These are phyloP conservation scores for Bombyx mandarina DNA, from an alignment of 1,140 invertebrate species.

Conservation along the genomic window DNA sequence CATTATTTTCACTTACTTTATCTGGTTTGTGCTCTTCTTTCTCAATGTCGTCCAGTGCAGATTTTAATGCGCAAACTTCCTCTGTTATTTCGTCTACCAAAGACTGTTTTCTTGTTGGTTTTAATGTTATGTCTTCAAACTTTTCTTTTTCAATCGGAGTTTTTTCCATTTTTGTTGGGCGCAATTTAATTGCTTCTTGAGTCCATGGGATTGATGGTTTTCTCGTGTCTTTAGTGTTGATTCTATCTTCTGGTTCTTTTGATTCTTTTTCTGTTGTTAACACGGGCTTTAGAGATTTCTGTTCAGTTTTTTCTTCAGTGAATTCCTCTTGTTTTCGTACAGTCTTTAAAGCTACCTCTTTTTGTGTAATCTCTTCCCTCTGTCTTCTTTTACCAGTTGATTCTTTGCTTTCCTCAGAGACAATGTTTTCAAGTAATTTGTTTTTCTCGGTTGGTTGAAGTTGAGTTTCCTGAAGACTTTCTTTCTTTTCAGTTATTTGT, in stretches of 20 bases:
- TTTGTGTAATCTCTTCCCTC: slow-evolving; percentile 9
- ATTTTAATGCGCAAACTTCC: slow-evolving; percentile 11
- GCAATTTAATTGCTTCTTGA: slow-evolving; percentile 72
- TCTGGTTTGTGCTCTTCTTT: slow-evolving; percentile 46
- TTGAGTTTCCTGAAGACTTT: slow-evolving; percentile 42
- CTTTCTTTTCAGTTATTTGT: slow-evolving; percentile 29
- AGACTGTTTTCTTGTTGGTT: slow-evolving; percentile 10
- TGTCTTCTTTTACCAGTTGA: slow-evolving; percentile 12
- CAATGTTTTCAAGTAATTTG: slow-evolving; percentile 10
- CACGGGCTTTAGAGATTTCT: slow-evolving; percentile 5
- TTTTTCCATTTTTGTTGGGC: slow-evolving; percentile 58
- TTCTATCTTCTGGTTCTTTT: slow-evolving; percentile 11
- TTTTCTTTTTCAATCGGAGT: slow-evolving; percentile 9
- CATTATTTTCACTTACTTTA: slow-evolving; percentile 3
- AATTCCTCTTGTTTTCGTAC: slow-evolving; percentile 8
- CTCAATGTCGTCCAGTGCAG: slow-evolving; percentile 32
- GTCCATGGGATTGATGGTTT: slow-evolving; percentile 59
- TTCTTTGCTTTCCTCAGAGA: slow-evolving; percentile 10
- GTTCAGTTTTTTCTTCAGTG: slow-evolving; percentile 9
- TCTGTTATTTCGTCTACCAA: slow-evolving; percentile 15
- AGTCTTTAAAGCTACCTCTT: slow-evolving; percentile 14
- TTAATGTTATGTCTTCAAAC: slow-evolving; percentile 13
- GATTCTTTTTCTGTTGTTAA: slow-evolving; percentile 15
- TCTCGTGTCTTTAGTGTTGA: slow-evolving; percentile 13
- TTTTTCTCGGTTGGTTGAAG: slow-evolving; percentile 25